These are phyloP conservation scores for Limnothrissa miodon DNA, from an alignment of 2,113 vertebrate genomes.

Conservation along the genomic window DNA sequence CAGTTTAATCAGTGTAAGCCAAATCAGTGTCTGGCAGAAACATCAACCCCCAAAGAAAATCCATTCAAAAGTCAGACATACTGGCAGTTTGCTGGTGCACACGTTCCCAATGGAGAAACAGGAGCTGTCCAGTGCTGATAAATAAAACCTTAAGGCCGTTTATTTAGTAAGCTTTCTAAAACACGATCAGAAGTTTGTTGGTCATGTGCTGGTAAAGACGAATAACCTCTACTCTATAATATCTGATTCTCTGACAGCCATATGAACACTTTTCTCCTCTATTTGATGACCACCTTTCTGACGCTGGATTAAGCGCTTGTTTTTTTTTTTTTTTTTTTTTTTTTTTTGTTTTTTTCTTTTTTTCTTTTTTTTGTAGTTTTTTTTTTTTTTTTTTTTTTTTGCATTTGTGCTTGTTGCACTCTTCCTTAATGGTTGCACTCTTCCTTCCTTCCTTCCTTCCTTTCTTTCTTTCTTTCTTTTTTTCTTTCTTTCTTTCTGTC, in stretches of 20 bases:
- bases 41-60: slow-evolving; percentile 41
- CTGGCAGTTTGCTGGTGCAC: not conserved
- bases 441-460: no score
- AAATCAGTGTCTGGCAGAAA: slow-evolving; percentile 57
- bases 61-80: not conserved
- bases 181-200: not conserved
- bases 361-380: no score
- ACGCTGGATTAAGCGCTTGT: not conserved
- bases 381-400: no score
- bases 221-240: not conserved
- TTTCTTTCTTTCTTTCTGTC: no score
- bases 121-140: slow-evolving; percentile 39
- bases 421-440: no score
- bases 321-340: no score
- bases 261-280: not conserved
- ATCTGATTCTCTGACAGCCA: not conserved
- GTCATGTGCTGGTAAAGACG: not conserved
- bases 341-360: no score
- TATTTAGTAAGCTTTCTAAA: not conserved
- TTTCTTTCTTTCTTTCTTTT: no score
- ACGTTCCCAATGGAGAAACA: not conserved
- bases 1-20: slow-evolving; percentile 65
- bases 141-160: not conserved
- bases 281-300: not conserved
- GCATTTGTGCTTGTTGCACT: no score